A percentile compares a stretch with the other conserved stretches of the same genome.
phyloP scores from a whole-genome alignment of 2,113 vertebrate species.

The Eretmochelys imbricata region DNA sequence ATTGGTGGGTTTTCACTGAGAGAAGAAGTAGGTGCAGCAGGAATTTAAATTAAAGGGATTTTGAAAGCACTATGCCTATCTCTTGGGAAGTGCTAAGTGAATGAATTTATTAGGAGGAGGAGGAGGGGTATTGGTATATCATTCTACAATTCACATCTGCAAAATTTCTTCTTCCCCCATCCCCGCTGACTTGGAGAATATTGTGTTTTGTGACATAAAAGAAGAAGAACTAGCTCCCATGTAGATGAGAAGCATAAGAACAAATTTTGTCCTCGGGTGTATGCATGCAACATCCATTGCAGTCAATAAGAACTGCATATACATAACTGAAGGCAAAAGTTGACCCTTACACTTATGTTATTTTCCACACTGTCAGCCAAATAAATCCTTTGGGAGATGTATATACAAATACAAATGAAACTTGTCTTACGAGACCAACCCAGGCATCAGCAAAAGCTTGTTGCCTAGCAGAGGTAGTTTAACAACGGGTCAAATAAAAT shows the following conservation, averaged over 20 bases:
- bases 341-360: not conserved
- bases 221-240: not conserved
- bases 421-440: not conserved
- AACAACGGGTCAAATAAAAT: not conserved
- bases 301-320: not conserved
- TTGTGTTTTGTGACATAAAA: not conserved
- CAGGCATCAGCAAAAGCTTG: not conserved
- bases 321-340: not conserved
- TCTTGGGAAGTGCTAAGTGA: constrained; percentile 31
- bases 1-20: not conserved
- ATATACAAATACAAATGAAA: not conserved
- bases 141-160: constrained; percentile 16
- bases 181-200: not conserved
- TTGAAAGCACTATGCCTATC: constrained; percentile 28
- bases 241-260: not conserved
- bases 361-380: not conserved
- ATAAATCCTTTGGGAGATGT: not conserved
- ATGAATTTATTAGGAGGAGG: constrained; percentile 5
- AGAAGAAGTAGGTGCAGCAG: not conserved
- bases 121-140: not conserved
- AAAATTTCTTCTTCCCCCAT: not conserved
- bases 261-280: not conserved
- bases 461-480: not conserved
- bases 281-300: not conserved
- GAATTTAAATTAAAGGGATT: constrained; percentile 40